Percentiles rank a stretch among this genome's conserved stretches.
Conservation (phyloP, 2,113 vertebrate genomes). For the Arenaria interpres region DNA sequence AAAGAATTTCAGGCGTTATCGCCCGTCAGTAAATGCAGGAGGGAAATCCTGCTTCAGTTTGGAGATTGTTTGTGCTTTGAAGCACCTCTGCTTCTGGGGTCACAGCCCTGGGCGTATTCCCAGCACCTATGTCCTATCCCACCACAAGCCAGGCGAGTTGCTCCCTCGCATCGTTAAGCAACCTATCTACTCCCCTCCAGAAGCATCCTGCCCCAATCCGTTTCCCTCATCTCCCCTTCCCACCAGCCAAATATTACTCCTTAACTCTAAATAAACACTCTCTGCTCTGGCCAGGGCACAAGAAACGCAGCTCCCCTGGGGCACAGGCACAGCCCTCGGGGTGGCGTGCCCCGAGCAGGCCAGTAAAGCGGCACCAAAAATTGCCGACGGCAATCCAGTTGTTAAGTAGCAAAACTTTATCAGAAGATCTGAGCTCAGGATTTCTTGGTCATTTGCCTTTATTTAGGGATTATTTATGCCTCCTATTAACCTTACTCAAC, state of each 20-base stretch:
- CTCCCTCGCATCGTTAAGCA: neutral
- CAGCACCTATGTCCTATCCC: neutral
- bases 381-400: neutral
- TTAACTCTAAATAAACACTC: neutral
- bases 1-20: neutral
- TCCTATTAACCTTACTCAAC: slow-evolving; percentile 9
- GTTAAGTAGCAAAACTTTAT: neutral
- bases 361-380: neutral
- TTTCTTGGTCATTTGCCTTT: slow-evolving; percentile 49
- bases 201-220: neutral
- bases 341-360: accelerated
- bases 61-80: neutral
- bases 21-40: neutral
- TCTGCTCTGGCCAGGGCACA: neutral
- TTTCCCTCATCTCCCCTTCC: neutral
- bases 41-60: neutral
- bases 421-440: slow-evolving; percentile 17
- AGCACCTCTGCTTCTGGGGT: neutral
- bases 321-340: neutral
- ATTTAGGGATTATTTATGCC: slow-evolving; percentile 30
- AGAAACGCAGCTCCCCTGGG: neutral
- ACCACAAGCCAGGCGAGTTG: neutral
- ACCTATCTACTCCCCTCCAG: neutral
- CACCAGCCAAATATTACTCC: neutral
- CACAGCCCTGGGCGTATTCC: neutral